phyloP scores from a whole-genome alignment of 2,797 vertebrate species.

The Cuniculus paca region DNA sequence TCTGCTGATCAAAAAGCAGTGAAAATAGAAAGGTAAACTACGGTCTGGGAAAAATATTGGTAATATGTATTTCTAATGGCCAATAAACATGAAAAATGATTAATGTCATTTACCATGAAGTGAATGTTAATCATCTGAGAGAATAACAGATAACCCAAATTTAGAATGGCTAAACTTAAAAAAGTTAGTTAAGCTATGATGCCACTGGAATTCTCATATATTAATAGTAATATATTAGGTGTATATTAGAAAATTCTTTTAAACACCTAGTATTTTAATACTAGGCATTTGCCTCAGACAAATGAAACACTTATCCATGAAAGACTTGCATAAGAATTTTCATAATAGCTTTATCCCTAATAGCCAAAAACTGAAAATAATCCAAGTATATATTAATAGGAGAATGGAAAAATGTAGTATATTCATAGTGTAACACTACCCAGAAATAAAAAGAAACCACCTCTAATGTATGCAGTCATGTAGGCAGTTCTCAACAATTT shows the following conservation, averaged over 20 bases:
- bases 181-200: not conserved
- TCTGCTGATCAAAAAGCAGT: not conserved
- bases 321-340: not conserved
- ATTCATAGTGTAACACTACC: not conserved
- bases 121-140: not conserved
- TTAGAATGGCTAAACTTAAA: constrained; percentile 18
- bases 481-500: not conserved
- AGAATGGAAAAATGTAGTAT: constrained; percentile 18
- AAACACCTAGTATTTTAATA: not conserved
- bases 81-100: not conserved
- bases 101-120: not conserved
- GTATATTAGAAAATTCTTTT: constrained; percentile 3
- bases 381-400: not conserved
- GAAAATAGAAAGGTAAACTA: constrained; percentile 27
- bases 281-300: not conserved
- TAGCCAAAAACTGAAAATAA: not conserved
- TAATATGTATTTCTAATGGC: not conserved
- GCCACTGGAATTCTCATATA: not conserved
- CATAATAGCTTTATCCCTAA: not conserved
- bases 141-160: not conserved
- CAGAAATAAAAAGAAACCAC: constrained; percentile 17
- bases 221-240: not conserved
- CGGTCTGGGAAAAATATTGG: not conserved
- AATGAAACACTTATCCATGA: constrained; percentile 3
- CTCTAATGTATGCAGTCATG: not conserved